These are phyloP conservation scores for Argentina silus DNA, from an alignment of 2,797 vertebrate genomes.

Conservation along the genomic window DNA sequence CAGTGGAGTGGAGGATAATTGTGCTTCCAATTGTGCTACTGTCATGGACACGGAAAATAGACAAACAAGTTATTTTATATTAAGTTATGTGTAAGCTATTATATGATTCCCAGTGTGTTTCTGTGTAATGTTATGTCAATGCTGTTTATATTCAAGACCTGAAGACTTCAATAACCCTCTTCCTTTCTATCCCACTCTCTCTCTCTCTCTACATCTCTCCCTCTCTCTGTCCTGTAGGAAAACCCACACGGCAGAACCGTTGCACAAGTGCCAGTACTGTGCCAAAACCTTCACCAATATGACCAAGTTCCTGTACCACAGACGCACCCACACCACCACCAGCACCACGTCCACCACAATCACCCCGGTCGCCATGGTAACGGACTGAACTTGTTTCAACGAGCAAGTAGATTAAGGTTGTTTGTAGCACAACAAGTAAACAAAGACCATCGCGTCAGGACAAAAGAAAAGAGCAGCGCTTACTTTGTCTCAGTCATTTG, in stretches of 20 bases:
- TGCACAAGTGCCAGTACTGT: conserved; percentile 89
- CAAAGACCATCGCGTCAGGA: no score
- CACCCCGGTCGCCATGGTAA: conserved; percentile 62
- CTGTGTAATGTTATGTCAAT: not conserved
- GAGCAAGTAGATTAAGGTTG: not conserved
- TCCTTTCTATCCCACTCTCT: not conserved
- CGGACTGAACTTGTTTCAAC: not conserved
- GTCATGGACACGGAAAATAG: no score
- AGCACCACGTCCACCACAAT: conserved; percentile 42
- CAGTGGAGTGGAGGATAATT: no score
- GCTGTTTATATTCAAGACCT: not conserved
- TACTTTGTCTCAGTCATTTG: no score
- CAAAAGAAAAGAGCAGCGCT: no score
- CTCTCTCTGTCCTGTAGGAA: conserved; percentile 68
- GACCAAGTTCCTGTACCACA: conserved; percentile 94
- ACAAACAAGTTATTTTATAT: no score
- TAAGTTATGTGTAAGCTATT: no score
- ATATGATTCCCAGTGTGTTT: not conserved
- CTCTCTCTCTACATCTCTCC: not conserved
- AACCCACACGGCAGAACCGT: conserved; percentile 85
- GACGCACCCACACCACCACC: conserved; percentile 80
- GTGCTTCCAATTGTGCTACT: no score
- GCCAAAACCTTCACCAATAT: conserved; percentile 93
- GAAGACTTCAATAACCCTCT: no score
- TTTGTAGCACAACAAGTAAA: not conserved